Evolutionary conservation across 2,797 vertebrate genomes (phyloP).

Genomic region (Octomys mimax): DNA sequence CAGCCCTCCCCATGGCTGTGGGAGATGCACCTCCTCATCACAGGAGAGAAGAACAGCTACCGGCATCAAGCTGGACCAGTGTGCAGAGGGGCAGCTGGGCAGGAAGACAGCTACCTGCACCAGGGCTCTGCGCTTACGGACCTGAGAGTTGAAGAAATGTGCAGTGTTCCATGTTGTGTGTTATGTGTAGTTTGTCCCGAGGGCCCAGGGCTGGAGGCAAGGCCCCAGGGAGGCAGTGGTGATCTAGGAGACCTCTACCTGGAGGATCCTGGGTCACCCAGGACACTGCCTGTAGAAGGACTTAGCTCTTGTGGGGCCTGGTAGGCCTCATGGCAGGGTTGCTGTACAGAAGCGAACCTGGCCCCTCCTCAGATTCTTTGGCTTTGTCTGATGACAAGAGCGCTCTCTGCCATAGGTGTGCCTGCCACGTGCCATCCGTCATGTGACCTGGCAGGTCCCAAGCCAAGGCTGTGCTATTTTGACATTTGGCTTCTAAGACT

Average conservation of each 20-base stretch:
- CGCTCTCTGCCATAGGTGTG: not conserved
- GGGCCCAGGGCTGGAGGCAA: not conserved
- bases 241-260: not conserved
- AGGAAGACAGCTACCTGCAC: not conserved
- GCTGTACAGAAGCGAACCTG: not conserved
- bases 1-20: no score
- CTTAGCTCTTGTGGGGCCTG: no score
- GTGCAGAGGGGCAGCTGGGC: not conserved
- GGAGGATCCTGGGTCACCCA: not conserved
- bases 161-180: not conserved
- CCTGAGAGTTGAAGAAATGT: not conserved
- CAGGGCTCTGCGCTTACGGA: not conserved
- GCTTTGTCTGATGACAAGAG: not conserved
- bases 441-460: not conserved
- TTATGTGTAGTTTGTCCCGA: not conserved
- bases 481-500: not conserved
- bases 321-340: not conserved
- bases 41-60: not conserved
- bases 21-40: no score
- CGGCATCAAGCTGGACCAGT: not conserved
- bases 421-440: not conserved
- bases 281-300: no score
- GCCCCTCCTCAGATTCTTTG: not conserved
- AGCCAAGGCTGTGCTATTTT: not conserved
- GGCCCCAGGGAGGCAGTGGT: not conserved